Evolutionary conservation across 2,113 vertebrate species (phyloP), one percentile per base, ranked within the genome.

Genomic region (Albula glossodonta): DNA sequence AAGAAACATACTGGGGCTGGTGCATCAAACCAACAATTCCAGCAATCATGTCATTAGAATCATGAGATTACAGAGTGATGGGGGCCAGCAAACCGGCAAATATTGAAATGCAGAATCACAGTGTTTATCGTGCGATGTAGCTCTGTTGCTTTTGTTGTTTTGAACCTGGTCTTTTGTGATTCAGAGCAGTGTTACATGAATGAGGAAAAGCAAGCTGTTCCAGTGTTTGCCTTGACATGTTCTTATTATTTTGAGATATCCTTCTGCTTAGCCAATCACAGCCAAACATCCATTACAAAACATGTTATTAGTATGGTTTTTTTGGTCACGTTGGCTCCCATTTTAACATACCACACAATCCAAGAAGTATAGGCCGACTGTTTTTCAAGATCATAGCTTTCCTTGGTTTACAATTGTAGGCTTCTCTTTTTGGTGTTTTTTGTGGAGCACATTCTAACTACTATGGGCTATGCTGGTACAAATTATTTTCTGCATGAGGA

Each of bases 401-500:
- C n/a, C 10, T 74, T 19, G n/a, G 19, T 74, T 8, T 31, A 31
- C 70, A 13, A 74, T 66, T 22, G 70, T 7, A n/a, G n/a, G 70
- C n/a, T 25, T 74, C 70, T 74, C 70, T 31, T 8, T 56, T 31
- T 19, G 70, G 70, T 74, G 70, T 74, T n/a, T 74, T 41, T n/a
- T 74, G 70, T n/a, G 70, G 25, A 74, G 70, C 70, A 74, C 22
- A 74, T 74, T 74, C 22, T 5, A 31, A 74, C 70, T 31, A 74
- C 70, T 74, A n/a, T n/a, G n/a, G n/a, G 8, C 70, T 74, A 70
- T n/a, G 9, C 70, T 74, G 3, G 70, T 74, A 31, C 70, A 74
- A 74, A 74, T 74, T 51, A 79, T 78, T 74, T 50, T 70, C 70
- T 52, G n/a, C 78, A 31, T 74, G 70, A 74, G 70, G 53, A 80